These are phyloP conservation scores for Cantharis rustica DNA, from an alignment of 2,888 invertebrate species.

Conservation along the genomic window DNA sequence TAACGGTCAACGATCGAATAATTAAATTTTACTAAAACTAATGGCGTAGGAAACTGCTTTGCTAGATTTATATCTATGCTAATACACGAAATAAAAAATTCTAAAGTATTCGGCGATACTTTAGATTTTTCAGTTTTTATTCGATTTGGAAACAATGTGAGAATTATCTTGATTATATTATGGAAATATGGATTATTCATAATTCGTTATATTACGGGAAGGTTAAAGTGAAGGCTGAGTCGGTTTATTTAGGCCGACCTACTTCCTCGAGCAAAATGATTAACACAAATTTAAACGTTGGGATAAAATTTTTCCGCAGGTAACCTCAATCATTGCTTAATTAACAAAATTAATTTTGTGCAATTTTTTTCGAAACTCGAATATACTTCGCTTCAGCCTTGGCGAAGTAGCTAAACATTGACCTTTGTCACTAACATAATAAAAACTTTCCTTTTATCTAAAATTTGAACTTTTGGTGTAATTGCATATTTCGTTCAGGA, in stretches of 20 bases:
- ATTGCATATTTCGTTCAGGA: neutral
- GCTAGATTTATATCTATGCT: slow-evolving; percentile 1
- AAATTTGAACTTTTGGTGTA: neutral
- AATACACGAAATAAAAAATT: neutral
- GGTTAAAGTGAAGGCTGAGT: neutral
- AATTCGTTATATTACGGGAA: neutral
- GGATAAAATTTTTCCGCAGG: neutral
- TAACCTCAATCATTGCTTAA: neutral
- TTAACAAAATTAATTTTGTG: neutral
- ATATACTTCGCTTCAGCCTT: neutral
- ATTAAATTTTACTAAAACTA: slow-evolving; percentile 1
- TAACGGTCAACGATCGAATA: slow-evolving; percentile 2
- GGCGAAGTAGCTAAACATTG: neutral
- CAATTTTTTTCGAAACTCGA: neutral
- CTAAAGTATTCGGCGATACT: neutral
- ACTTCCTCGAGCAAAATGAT: neutral
- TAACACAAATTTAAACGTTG: neutral
- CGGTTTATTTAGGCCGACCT: neutral
- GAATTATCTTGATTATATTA: neutral
- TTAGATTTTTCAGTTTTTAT: neutral
- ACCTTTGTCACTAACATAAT: neutral
- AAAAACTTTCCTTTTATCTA: neutral
- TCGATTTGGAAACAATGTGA: neutral
- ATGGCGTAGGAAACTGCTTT: neutral
- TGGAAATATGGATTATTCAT: neutral